Conservation (phyloP, 2,113 vertebrate species). For the Lepus europaeus region DNA sequence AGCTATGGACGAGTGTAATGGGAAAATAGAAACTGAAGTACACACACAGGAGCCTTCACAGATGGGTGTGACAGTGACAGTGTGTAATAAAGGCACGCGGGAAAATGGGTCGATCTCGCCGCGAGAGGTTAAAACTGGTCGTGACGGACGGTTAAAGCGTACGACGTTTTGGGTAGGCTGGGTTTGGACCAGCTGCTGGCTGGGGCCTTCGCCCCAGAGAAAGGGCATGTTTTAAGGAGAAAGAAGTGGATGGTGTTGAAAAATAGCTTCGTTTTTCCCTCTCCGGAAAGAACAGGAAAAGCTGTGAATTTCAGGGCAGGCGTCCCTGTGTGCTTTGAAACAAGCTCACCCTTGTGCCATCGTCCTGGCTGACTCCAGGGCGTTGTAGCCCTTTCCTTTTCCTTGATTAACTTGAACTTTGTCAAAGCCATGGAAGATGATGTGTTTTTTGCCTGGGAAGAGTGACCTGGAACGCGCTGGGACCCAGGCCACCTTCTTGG, state of each 20-base stretch:
- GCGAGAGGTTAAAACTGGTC: slow-evolving; percentile 27
- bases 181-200: neutral
- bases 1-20: slow-evolving; percentile 47
- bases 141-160: neutral
- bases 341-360: neutral
- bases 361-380: neutral
- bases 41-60: neutral
- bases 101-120: neutral
- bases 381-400: slow-evolving; percentile 40
- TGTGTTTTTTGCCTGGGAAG: neutral
- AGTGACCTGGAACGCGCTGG: fast-evolving
- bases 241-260: neutral
- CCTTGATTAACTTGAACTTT: neutral
- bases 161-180: neutral
- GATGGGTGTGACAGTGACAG: neutral
- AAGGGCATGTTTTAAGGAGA: neutral
- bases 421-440: neutral
- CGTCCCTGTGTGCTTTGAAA: neutral
- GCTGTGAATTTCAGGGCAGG: neutral
- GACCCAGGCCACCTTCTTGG: fast-evolving
- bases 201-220: neutral
- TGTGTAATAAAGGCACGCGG: neutral
- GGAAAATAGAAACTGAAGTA: slow-evolving; percentile 31
- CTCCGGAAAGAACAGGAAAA: neutral
- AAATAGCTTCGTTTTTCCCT: neutral